Evolutionary conservation across 2,797 vertebrate species (phyloP).

Genomic region (Poecilia velifera): DNA sequence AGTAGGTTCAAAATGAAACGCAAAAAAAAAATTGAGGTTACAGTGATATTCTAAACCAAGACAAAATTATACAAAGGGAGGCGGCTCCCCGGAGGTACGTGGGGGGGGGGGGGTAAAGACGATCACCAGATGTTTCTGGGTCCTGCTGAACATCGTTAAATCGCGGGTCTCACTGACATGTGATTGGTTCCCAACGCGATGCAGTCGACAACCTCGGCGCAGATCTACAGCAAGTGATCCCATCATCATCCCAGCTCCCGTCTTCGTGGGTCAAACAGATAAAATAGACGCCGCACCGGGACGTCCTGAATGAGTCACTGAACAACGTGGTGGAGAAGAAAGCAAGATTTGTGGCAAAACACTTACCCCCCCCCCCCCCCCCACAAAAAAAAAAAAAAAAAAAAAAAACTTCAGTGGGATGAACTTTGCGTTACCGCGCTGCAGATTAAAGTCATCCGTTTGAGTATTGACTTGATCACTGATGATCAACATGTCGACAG

Average conservation of each 20-base stretch:
- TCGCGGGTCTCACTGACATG: neutral
- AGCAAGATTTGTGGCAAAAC: neutral
- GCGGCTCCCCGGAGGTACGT: neutral
- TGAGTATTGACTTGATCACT: slow-evolving; percentile 39
- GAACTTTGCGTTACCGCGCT: slow-evolving; percentile 4
- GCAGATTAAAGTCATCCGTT: neutral
- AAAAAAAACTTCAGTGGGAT: neutral
- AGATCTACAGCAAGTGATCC: neutral
- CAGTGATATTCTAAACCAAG: neutral
- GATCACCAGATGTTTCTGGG: neutral
- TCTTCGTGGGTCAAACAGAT: neutral
- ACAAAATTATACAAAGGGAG: neutral
- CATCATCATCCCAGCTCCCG: neutral
- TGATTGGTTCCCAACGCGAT: neutral
- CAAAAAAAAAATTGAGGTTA: neutral
- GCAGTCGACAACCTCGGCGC: neutral
- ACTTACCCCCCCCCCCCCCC: no score
- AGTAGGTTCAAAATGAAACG: neutral
- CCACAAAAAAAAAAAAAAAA: neutral
- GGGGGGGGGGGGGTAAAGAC: no score
- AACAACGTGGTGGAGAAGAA: neutral
- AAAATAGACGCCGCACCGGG: neutral
- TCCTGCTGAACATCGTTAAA: neutral
- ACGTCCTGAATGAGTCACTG: neutral
- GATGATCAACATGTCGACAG: slow-evolving; percentile 6